Evolutionary conservation across 1,140 invertebrate genomes (phyloP), one percentile per base, ranked within the genome.

Genomic region (Temnothorax longispinosus): DNA sequence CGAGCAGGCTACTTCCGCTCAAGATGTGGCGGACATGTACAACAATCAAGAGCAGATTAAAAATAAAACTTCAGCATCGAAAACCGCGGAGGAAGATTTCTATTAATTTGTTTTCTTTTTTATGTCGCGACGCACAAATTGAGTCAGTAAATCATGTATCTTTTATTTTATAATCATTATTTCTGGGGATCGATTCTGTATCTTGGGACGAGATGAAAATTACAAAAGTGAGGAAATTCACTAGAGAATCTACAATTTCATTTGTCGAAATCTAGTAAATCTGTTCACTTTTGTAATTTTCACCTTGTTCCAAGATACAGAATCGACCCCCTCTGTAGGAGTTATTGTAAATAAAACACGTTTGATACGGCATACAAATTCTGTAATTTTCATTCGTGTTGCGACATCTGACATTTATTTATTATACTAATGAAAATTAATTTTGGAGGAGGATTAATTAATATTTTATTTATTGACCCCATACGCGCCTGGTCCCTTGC

Each of bases 11-110:
- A 99, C 99, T 0, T 97, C 97, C n/a, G 96, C 99, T 38, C 96
- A 97, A 90, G 99, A 99, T 96, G 97, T 99, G 72, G 97, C 96
- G 1, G 94, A 96, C 35, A 96, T 97, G 97, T 99, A 99, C 95
- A 97, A 97, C 4, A 98, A 96, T 91, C 99, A 99, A 95, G 98
- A 99, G 91, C 98, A 98, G 94, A 98, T 99, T 32, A 98, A 98
- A 93, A 99, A 99, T 95, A 97, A 97, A 89, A 92, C 96, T 38
- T 88, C 93, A 41, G 91, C 89, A 44, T 88, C 82, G 0, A 93
- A 91, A 38, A 92, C 88, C 76, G 92, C 94, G 54, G 96, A 96
- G 86, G 97, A 98, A 95, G 97, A 98, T 91, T 97, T 97, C 94
- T 97, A 97, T 94, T 97, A 94, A 92, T 44, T 44, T 41, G 1